A percentile compares a stretch with the other conserved stretches of the same genome.
phyloP scores from a whole-genome alignment of 2,113 vertebrate genomes.

The Pituophis catenifer region DNA sequence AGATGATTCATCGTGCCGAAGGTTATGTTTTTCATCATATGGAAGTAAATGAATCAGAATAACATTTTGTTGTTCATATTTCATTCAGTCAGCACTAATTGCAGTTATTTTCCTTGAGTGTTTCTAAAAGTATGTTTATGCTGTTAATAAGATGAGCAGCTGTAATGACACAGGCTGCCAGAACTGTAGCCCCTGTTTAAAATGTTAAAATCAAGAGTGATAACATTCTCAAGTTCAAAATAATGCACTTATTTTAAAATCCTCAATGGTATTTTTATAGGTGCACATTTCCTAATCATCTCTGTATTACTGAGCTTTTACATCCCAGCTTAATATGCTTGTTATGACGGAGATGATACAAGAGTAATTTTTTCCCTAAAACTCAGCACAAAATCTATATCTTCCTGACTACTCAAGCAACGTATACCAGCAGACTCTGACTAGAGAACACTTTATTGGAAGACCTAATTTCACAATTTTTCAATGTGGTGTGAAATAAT shows the following conservation, averaged over 20 bases:
- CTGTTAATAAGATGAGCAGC: constrained; percentile 58
- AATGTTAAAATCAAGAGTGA: neutral
- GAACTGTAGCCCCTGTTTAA: neutral
- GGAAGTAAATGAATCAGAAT: constrained; percentile 43
- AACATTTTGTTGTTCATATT: constrained; percentile 52
- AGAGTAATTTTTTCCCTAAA: neutral
- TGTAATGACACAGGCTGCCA: constrained; percentile 44
- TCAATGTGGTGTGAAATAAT: neutral
- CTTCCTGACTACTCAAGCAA: neutral
- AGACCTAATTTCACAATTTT: constrained; percentile 53
- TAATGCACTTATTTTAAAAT: neutral
- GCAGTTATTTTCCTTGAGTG: constrained; percentile 59
- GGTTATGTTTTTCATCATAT: constrained; percentile 47
- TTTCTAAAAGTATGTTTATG: constrained; percentile 62
- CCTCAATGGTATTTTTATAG: accelerated
- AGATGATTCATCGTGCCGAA: constrained; percentile 35
- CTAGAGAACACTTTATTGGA: constrained; percentile 45
- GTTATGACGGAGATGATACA: constrained; percentile 9
- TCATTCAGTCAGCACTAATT: constrained; percentile 60
- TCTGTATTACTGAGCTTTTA: constrained; percentile 32
- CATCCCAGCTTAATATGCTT: constrained; percentile 12
- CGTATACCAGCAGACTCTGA: constrained; percentile 38
- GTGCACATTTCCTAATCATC: neutral
- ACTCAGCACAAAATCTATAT: constrained; percentile 34
- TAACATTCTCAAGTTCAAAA: neutral